Evolutionary conservation across 2,797 vertebrate genomes (phyloP).

Genomic region (Acanthurus tractus): DNA sequence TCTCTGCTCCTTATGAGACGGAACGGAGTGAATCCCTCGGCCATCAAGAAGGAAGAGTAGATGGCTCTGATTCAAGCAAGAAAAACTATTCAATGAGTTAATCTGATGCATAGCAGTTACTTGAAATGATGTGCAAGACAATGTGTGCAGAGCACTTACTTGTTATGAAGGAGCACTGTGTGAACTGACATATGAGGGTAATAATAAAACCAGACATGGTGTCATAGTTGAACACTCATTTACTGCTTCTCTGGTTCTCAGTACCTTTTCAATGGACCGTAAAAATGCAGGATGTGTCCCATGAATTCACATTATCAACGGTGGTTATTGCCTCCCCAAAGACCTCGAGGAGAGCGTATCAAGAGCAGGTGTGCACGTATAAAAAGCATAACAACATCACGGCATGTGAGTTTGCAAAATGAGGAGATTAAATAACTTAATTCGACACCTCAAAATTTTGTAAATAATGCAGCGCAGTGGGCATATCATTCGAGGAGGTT

Average conservation of each 20-base stretch:
- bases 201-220: conserved; percentile 80
- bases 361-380: conserved; percentile 75
- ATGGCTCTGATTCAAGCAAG: conserved; percentile 44
- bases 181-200: conserved; percentile 70
- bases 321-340: conserved; percentile 74
- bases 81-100: conserved; percentile 28
- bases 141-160: conserved; percentile 34
- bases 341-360: conserved; percentile 64
- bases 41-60: conserved; percentile 36
- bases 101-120: conserved; percentile 32
- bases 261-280: conserved; percentile 66
- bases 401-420: conserved; percentile 53
- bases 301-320: conserved; percentile 71
- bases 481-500: conserved; percentile 62
- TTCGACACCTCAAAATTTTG: conserved; percentile 64
- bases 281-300: conserved; percentile 70
- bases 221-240: conserved; percentile 71
- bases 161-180: conserved; percentile 61
- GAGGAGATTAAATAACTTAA: conserved; percentile 67
- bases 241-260: conserved; percentile 64
- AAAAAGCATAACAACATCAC: conserved; percentile 61
- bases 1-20: conserved; percentile 34
- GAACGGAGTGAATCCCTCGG: conserved; percentile 49
- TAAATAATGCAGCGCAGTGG: conserved; percentile 63
- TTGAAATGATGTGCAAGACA: conserved; percentile 55